Percentiles rank a stretch among this genome's conserved stretches.
These are phyloP conservation scores for Actinopyga echinites DNA, from an alignment of 53 echinoderm and acorn worm genomes.

Conservation along the genomic window DNA sequence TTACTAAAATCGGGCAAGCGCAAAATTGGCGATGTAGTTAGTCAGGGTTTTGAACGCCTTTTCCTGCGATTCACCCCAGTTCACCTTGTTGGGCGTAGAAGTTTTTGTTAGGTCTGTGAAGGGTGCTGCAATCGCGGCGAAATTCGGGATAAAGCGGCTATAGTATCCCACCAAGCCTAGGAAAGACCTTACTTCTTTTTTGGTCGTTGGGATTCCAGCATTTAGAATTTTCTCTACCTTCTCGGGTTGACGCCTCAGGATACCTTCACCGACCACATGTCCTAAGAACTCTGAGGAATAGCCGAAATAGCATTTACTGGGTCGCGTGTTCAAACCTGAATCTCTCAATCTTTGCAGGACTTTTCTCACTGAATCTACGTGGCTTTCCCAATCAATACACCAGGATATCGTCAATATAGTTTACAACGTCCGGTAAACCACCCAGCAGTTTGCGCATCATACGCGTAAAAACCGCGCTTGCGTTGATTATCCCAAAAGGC, in stretches of 20 bases:
- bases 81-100: slow-evolving; percentile 11
- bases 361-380: not conserved
- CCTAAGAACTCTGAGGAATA: not conserved
- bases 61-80: slow-evolving; percentile 29
- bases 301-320: slow-evolving; percentile 47
- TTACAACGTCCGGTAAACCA: slow-evolving; percentile 29
- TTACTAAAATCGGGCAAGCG: slow-evolving; percentile 1
- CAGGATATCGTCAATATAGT: slow-evolving; percentile 61
- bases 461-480: slow-evolving; percentile 11
- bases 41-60: not conserved
- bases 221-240: slow-evolving; percentile 16
- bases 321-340: slow-evolving; percentile 50
- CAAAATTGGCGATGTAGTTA: not conserved
- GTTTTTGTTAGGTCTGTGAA: slow-evolving; percentile 31
- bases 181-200: slow-evolving; percentile 11
- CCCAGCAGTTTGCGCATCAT: slow-evolving; percentile 47
- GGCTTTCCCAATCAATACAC: slow-evolving; percentile 52
- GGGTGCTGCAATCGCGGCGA: slow-evolving; percentile 34
- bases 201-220: not conserved
- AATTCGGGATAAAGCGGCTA: slow-evolving; percentile 24
- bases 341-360: slow-evolving; percentile 30
- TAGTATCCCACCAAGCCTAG: slow-evolving; percentile 29
- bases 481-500: slow-evolving; percentile 4
- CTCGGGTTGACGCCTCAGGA: not conserved
- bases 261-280: slow-evolving; percentile 12